These are phyloP conservation scores for Magallana gigas DNA, from an alignment of 1,140 invertebrate genomes.

Conservation along the genomic window DNA sequence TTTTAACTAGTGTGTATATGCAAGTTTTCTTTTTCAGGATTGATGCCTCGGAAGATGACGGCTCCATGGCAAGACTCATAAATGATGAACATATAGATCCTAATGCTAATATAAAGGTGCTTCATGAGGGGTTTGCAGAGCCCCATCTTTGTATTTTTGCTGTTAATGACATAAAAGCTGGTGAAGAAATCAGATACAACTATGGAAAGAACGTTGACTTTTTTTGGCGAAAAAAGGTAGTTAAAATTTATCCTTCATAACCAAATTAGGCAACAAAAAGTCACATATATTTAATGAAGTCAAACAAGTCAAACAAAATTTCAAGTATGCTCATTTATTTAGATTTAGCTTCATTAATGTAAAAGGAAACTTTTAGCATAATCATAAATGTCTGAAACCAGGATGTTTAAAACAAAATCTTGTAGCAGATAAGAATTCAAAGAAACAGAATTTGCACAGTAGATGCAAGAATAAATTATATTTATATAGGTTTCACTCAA, in stretches of 20 bases:
- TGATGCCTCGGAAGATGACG: slow-evolving; percentile 4
- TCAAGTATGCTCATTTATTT: neutral
- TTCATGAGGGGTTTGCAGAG: slow-evolving; percentile 3
- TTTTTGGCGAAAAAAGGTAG: neutral
- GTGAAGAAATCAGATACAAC: slow-evolving; percentile 16
- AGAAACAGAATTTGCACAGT: neutral
- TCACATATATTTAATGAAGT: neutral
- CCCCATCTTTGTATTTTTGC: slow-evolving; percentile 3
- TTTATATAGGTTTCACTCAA: neutral
- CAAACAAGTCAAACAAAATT: neutral
- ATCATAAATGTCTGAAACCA: slow-evolving; percentile 5
- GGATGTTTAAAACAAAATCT: neutral
- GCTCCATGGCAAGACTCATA: slow-evolving; percentile 9
- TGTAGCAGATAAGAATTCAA: neutral
- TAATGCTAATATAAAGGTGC: neutral
- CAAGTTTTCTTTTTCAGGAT: slow-evolving; percentile 8
- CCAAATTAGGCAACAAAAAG: neutral
- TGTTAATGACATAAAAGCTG: slow-evolving; percentile 12
- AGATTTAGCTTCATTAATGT: neutral
- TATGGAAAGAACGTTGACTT: slow-evolving; percentile 7
- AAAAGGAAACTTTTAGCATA: neutral
- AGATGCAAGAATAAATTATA: neutral
- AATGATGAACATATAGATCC: slow-evolving; percentile 3
- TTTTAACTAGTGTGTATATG: neutral
- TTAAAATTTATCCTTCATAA: neutral